A percentile compares a stretch with the other conserved stretches of the same genome.
Evolutionary conservation across 2,888 invertebrate species (phyloP).

Genomic region (Acleris emargana): DNA sequence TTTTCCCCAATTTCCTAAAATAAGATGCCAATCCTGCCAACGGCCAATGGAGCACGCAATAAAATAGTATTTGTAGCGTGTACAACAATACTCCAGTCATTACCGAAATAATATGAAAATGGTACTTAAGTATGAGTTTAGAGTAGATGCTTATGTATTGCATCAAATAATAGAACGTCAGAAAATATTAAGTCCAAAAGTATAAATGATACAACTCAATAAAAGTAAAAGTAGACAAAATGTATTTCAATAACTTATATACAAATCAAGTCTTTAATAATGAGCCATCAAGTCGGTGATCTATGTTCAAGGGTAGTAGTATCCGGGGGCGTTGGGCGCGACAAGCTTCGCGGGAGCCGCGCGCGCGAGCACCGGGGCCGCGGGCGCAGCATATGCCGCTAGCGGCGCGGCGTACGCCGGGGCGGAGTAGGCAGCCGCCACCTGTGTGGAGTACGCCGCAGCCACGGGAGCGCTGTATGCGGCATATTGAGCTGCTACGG

Average conservation of each 20-base stretch:
- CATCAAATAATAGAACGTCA: too few species aligned
- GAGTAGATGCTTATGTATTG: too few species aligned
- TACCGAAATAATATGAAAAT: too few species aligned
- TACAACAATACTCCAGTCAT: too few species aligned
- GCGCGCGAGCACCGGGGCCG: constrained; percentile 85
- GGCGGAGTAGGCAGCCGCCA: constrained; percentile 61
- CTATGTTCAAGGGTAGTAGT: constrained; percentile 69
- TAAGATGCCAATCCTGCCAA: too few species aligned
- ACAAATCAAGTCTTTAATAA: constrained; percentile 70
- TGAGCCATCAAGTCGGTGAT: constrained; percentile 54
- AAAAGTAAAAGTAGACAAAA: constrained; percentile 42
- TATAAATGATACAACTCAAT: constrained; percentile 16
- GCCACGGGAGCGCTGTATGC: constrained; percentile 45
- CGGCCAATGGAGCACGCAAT: too few species aligned
- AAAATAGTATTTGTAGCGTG: too few species aligned
- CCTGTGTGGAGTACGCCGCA: constrained; percentile 39
- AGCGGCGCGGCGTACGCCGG: constrained; percentile 49
- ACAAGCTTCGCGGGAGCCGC: constrained; percentile 87
- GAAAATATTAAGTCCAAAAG: too few species aligned
- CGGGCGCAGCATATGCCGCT: constrained; percentile 62
- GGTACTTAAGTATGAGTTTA: too few species aligned
- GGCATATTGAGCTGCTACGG: constrained; percentile 24
- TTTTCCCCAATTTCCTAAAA: too few species aligned
- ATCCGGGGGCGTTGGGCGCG: constrained; percentile 72
- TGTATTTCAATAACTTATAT: constrained; percentile 59